Base-by-base conservation (phyloP, 2,113 vertebrate species). In the Telmatochromis bifrenatus region DNA sequence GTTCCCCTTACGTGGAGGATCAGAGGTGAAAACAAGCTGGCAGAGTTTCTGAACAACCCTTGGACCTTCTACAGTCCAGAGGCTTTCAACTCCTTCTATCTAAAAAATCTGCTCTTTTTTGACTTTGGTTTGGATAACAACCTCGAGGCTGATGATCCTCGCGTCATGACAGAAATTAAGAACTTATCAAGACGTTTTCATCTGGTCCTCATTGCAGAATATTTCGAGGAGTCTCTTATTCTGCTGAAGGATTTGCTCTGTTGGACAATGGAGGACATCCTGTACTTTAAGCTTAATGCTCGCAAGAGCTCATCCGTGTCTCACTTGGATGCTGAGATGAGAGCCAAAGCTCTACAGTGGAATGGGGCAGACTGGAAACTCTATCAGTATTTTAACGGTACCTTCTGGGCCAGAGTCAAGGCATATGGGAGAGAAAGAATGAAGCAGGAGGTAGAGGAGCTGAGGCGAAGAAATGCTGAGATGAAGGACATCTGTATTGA, bases 191-290 rank as follows among this genome's bases (percentile, higher is more conserved):
- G 93, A 9, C 96, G 84, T 37, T 99, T 99, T 93, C 96, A 97
- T 70, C 94, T 99, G 49, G 97, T 99, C 87, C 97, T 99, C 87
- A 93, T 99, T 6, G 93, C 97, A 1, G 98, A 99, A 86, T 96
- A 99, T 91, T 99, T 99, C 0, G 98, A 99, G 0, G 97, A 99
- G 90, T 99, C 99, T 0, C 95, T 99, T 55, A 97, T 99, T 92
- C 97, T 99, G 79, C 97, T 99, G 13, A 97, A 97, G 94, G 97
- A 99, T 15, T 92, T 96, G 58, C 95, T 99, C 60, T 99, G 98
- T 87, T 99, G 98, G 98, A 95, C 96, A 81, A 97, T 96, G 89
- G 98, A 99, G 55, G 99, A 99, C 5, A 84, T 99, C 87, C 89
- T 99, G 62, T 98, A 98, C 90, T 98, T 99, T 91, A 98, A 97